Evolutionary conservation across 2,797 vertebrate species (phyloP), one percentile per base, ranked within the genome.

Genomic region (Rhinoraja longicauda): DNA sequence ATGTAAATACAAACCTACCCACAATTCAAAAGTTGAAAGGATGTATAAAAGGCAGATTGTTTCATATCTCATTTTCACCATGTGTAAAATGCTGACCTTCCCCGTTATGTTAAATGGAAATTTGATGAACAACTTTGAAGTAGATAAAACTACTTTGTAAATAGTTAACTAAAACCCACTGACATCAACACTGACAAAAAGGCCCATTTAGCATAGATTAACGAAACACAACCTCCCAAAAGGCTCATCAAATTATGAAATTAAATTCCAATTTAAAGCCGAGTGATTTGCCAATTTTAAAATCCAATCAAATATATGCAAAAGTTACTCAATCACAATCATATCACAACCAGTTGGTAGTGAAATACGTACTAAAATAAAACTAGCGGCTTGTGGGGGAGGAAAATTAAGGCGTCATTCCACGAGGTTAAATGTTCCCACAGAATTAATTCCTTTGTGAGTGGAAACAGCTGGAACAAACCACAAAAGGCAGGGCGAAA

Each of bases 361-460:
- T 36, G 59, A 88, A 88, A 67, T 19, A n/a, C n/a, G n/a, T n/a
- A 62, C 84, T 88, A 67, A 88, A 64, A 88, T 62, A 88, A 88
- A 88, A 62, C 84, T 36, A 17, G n/a, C 59, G n/a, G n/a, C 15
- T 19, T 72, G 70, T 2, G 70, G 70, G 81, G n/a, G n/a, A 15
- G 17, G 59, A 2, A 17, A 67, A 32, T 36, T 67, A 64, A 88
- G 84, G 84, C 67, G 84, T 64, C 59, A 36, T 88, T 88, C 62
- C 84, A 59, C 62, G 62, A 9, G 84, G 59, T 88, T 88, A 32
- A 88, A 62, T 62, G 64, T 67, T 67, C 84, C 84, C 59, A 88
- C 59, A 21, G 84, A 88, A 88, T 88, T 88, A 88, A 88, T 88
- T 88, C 84, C 84, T 88, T 67, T 88, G 59, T 32, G 84, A 88